Percentiles rank a stretch among this genome's conserved stretches.
Conservation (phyloP, 2,113 vertebrate genomes). For the Chamaetylas fuelleborni region DNA sequence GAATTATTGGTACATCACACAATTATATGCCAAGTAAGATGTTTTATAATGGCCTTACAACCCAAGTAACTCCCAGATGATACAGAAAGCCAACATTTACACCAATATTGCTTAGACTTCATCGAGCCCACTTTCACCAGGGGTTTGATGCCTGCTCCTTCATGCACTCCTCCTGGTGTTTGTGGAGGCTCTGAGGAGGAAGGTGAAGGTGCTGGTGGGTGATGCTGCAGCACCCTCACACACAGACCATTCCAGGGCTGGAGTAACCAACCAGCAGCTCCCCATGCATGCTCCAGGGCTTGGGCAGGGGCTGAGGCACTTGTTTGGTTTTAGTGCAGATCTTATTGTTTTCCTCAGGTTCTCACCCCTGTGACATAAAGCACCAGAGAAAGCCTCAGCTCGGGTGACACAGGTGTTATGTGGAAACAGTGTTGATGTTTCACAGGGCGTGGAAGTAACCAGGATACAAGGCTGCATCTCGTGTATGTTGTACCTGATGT, state of each 20-base stretch:
- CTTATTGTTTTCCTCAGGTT: neutral
- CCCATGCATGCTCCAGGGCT: accelerated
- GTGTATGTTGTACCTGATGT: too few relatives aligned
- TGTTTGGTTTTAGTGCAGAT: neutral
- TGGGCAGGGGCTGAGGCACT: accelerated
- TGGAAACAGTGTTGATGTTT: neutral
- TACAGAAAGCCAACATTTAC: neutral
- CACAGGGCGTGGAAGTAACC: accelerated
- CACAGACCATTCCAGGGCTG: neutral
- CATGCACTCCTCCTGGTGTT: accelerated
- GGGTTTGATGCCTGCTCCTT: neutral
- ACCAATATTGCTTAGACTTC: neutral
- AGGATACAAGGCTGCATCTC: neutral
- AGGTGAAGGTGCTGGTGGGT: accelerated
- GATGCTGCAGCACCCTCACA: neutral
- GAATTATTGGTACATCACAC: neutral
- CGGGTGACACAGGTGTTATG: accelerated
- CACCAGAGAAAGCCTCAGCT: too few relatives aligned
- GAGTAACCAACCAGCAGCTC: neutral
- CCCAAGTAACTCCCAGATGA: neutral
- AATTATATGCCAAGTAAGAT: neutral
- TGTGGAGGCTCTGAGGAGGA: neutral
- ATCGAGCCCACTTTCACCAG: neutral
- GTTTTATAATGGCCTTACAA: neutral
- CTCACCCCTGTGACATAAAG: neutral